These are phyloP conservation scores for Mustela erminea DNA, from an alignment of 2,797 vertebrate genomes.

Conservation along the genomic window DNA sequence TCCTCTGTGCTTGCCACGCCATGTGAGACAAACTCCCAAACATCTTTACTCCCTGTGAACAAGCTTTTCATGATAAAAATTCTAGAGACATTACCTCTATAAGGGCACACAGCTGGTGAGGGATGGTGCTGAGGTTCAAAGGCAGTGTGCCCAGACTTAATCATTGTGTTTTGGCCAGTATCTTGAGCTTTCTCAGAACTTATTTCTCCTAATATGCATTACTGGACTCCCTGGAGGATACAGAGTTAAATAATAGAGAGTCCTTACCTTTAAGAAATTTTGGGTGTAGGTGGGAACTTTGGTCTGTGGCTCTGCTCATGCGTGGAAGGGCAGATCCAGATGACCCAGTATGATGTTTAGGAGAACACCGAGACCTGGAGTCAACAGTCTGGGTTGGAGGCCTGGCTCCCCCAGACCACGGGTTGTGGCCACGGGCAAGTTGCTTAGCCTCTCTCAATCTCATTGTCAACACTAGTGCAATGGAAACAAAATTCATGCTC, in stretches of 20 bases:
- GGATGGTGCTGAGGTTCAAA: background rate
- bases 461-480: background rate
- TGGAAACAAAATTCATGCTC: background rate
- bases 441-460: constrained; percentile 23
- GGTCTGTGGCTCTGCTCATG: background rate
- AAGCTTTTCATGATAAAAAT: background rate
- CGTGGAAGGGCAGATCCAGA: background rate
- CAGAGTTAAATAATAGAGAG: background rate
- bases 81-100: background rate
- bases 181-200: background rate
- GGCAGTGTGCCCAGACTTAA: background rate
- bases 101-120: background rate
- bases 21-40: background rate
- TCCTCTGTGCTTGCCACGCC: background rate
- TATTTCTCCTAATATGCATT: background rate
- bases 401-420: background rate
- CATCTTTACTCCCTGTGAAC: background rate
- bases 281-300: background rate
- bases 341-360: background rate
- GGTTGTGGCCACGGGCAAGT: background rate
- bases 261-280: background rate
- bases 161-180: background rate
- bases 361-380: background rate
- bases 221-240: background rate
- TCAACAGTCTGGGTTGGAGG: background rate